A percentile compares a stretch with the other conserved stretches of the same genome.
Evolutionary conservation across 92 coral and sea anemone species (phyloP).

Genomic region (Scolanthus callimorphus): DNA sequence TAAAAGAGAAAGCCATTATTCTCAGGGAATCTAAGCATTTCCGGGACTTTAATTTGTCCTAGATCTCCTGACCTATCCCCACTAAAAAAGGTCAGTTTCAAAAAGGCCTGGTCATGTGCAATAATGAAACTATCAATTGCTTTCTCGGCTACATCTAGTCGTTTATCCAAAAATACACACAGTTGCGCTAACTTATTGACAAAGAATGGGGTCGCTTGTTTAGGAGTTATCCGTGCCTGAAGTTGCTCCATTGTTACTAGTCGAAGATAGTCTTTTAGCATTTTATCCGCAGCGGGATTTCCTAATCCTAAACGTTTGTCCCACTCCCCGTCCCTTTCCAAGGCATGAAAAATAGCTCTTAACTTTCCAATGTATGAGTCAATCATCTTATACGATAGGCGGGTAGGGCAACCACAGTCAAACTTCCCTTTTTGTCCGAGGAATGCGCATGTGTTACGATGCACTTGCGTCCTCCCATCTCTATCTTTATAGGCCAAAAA

Average conservation of each 20-base stretch:
- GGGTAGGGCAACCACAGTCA: constrained; percentile 22
- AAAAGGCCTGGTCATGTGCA: constrained; percentile 44
- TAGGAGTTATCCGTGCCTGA: constrained; percentile 44
- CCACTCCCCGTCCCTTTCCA: constrained; percentile 42
- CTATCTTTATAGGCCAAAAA: constrained; percentile 45
- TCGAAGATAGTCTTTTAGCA: constrained; percentile 33
- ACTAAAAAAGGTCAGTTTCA: constrained; percentile 11
- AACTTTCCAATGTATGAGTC: constrained; percentile 48
- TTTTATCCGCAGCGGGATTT: constrained; percentile 56
- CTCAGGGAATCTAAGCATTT: too few species aligned
- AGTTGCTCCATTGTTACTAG: constrained; percentile 55
- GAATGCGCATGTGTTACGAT: constrained; percentile 18
- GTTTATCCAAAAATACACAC: constrained; percentile 5
- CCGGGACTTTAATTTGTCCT: too few species aligned
- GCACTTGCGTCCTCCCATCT: constrained; percentile 48
- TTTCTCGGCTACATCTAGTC: neutral
- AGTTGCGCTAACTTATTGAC: constrained; percentile 33
- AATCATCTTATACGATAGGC: constrained; percentile 27
- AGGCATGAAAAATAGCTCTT: constrained; percentile 34
- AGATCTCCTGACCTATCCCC: too few species aligned
- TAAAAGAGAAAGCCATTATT: too few species aligned
- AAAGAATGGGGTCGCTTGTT: constrained; percentile 54
- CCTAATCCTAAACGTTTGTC: constrained; percentile 35
- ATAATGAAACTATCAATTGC: constrained; percentile 13
- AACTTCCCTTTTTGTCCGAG: constrained; percentile 5